Conservation (phyloP, 2,797 vertebrate species). For the Sus cebifrons region DNA sequence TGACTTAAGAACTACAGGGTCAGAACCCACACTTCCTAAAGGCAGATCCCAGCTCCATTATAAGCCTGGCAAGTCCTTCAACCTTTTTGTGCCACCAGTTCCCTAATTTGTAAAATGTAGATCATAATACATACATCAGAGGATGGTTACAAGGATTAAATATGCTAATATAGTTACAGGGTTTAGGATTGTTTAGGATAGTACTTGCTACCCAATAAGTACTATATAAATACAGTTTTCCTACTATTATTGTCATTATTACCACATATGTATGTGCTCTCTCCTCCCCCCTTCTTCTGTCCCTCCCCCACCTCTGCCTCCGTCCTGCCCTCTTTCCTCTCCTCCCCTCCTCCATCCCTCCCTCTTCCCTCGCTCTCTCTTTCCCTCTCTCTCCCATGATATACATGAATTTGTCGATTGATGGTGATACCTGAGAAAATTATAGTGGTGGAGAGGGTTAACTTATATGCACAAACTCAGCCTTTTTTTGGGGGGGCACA, state of each 20-base stretch:
- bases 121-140: background rate
- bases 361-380: fast-evolving
- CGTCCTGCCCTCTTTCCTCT: too few species aligned
- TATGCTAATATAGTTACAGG: background rate
- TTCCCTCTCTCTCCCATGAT: background rate
- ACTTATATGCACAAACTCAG: background rate
- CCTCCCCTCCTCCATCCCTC: fast-evolving
- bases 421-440: background rate
- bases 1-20: fast-evolving
- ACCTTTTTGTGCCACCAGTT: background rate
- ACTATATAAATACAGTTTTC: background rate
- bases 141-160: background rate
- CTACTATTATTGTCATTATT: background rate
- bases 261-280: background rate
- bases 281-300: background rate
- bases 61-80: background rate
- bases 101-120: background rate
- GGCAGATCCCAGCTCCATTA: background rate
- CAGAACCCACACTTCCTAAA: background rate
- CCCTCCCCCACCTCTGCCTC: too few species aligned
- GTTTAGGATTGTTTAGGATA: background rate
- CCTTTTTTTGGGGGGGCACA: background rate
- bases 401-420: background rate
- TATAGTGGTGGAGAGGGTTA: background rate
- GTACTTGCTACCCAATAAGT: background rate